phyloP scores from a whole-genome alignment of 2,797 vertebrate genomes.

The Labeo calbasu region DNA sequence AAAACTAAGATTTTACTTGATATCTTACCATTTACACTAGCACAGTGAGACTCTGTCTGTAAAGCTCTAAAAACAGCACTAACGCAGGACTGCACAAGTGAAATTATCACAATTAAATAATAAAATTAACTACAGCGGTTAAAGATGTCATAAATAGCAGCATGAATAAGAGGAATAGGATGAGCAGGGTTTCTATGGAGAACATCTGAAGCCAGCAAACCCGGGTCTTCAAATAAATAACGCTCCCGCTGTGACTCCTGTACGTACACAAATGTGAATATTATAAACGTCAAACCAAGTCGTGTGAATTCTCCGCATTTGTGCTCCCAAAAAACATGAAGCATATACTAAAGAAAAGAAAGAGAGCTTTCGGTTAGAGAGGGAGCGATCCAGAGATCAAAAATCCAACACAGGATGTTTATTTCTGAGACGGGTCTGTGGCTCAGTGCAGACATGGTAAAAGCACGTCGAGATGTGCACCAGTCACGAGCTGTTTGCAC shows the following conservation, averaged over 20 bases:
- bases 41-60: neutral
- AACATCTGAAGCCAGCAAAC: neutral
- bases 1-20: neutral
- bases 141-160: neutral
- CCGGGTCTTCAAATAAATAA: constrained; percentile 3
- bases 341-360: constrained; percentile 38
- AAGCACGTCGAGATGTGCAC: constrained; percentile 40
- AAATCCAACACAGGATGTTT: constrained; percentile 41
- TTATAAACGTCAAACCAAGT: constrained; percentile 30
- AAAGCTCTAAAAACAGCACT: neutral
- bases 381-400: constrained; percentile 51
- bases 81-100: neutral
- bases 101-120: neutral
- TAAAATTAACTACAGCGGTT: neutral
- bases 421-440: constrained; percentile 37
- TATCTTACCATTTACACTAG: constrained; percentile 5
- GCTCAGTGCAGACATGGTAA: constrained; percentile 43
- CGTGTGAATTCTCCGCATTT: constrained; percentile 12
- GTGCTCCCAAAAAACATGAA: constrained; percentile 26
- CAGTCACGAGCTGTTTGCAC: constrained; percentile 54
- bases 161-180: neutral
- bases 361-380: constrained; percentile 36
- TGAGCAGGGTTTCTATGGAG: neutral
- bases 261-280: constrained; percentile 18
- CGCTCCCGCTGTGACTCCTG: constrained; percentile 5